Conservation (phyloP, 92 coral and sea anemone genomes). For the Parazoanthus swiftii region DNA sequence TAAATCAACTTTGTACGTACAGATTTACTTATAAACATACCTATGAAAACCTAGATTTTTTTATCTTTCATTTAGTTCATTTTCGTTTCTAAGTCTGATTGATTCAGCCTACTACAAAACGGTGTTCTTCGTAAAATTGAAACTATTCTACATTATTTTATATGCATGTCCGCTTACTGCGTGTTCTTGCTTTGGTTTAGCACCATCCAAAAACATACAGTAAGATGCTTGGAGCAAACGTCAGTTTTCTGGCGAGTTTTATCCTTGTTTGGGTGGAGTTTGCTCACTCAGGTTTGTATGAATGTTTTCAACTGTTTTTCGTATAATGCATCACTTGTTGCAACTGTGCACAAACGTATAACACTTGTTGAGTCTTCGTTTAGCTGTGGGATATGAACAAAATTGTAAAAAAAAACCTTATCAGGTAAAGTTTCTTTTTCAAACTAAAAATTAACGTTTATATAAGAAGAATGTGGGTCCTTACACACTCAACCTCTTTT, state of each 20-base stretch:
- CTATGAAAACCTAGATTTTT: background rate
- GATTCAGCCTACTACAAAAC: too few relatives aligned
- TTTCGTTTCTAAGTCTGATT: too few relatives aligned
- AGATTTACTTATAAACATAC: background rate
- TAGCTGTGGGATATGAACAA: background rate
- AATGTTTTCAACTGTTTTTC: background rate
- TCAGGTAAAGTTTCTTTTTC: too few relatives aligned
- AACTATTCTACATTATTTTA: too few relatives aligned
- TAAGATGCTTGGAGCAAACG: background rate
- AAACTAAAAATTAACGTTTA: too few relatives aligned
- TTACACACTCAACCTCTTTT: too few relatives aligned
- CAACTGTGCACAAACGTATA: too few relatives aligned
- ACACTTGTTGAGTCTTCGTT: background rate
- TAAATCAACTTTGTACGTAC: background rate
- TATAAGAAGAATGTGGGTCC: too few relatives aligned
- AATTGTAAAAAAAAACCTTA: too few relatives aligned
- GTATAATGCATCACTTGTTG: too few relatives aligned
- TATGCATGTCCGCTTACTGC: too few relatives aligned
- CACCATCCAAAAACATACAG: background rate
- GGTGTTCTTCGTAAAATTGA: too few relatives aligned
- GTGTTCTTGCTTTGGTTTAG: background rate
- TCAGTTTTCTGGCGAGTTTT: background rate
- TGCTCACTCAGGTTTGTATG: constrained; percentile 26
- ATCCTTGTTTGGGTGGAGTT: background rate
- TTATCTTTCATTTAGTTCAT: background rate